Evolutionary conservation across 2,797 vertebrate species (phyloP).

Genomic region (Myiothlypis coronata): DNA sequence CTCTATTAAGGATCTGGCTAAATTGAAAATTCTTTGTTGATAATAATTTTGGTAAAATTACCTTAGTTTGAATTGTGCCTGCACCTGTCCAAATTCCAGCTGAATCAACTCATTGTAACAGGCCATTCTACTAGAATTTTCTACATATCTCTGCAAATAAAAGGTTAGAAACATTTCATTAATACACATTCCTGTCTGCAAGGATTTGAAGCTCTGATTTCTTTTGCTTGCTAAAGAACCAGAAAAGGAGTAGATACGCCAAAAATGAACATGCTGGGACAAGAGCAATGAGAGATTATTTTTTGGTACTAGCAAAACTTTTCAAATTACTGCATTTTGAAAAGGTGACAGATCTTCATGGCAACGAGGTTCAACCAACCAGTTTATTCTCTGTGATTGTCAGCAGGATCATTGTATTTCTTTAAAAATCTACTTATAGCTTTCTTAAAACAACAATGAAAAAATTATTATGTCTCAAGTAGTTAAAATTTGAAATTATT

Average conservation of each 20-base stretch:
- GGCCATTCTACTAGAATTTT: slow-evolving; percentile 93
- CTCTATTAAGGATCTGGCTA: not conserved
- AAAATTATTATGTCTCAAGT: not conserved
- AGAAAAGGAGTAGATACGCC: not conserved
- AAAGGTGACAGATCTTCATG: not conserved
- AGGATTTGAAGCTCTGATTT: not conserved
- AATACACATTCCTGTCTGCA: not conserved
- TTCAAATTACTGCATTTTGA: not conserved
- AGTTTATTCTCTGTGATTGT: not conserved
- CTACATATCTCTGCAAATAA: slow-evolving; percentile 86
- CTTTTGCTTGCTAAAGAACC: not conserved
- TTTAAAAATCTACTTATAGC: not conserved
- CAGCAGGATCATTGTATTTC: not conserved
- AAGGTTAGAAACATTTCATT: slow-evolving; percentile 22
- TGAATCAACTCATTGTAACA: slow-evolving; percentile 98
- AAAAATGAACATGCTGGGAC: not conserved
- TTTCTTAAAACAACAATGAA: not conserved
- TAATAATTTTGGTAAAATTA: slow-evolving; percentile 52
- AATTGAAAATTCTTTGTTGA: not conserved
- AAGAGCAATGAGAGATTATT: not conserved
- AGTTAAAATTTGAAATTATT: not conserved
- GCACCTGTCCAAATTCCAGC: slow-evolving; percentile 91
- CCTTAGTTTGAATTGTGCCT: slow-evolving; percentile 96
- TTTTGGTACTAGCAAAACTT: not conserved
- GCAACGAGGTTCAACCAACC: not conserved